Evolutionary conservation across 2,888 invertebrate species (phyloP), one percentile per base, ranked within the genome.

Genomic region (Hybos culiciformis): DNA sequence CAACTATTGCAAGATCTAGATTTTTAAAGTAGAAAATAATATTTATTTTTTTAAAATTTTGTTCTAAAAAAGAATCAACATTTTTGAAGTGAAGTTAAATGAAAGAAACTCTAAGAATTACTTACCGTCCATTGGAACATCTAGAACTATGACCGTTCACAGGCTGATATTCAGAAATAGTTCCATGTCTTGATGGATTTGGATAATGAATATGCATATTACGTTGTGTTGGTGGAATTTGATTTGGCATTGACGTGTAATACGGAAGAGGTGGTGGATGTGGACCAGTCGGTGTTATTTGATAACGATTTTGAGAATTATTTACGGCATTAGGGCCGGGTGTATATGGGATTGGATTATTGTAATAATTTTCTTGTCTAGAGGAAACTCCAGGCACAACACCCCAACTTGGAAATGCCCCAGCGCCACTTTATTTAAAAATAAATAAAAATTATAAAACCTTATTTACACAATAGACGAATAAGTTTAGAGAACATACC

Each of bases 391-490:
- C 47, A n/a, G n/a, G n/a, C 6, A 60, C 56, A 18, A 63, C 58
- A 33, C 65, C 64, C 67, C 66, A 66, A 31, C 65, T 63, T 2
- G 67, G 65, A 50, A 66, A 67, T 24, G 66, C 66, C 23, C 66
- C 66, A 3, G 66, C 65, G 33, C 57, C 57, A 49, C 67, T 66
- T 20, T 36, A 21, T 36, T 36, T n/a, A n/a, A n/a, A n/a, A n/a
- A n/a, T n/a, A n/a, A n/a, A n/a, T n/a, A n/a, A n/a, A n/a, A n/a
- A n/a, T n/a, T n/a, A n/a, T n/a, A n/a, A n/a, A n/a, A n/a, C n/a
- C n/a, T n/a, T n/a, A n/a, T n/a, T n/a, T n/a, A n/a, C n/a, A n/a
- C n/a, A n/a, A 31, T 7, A 11, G 23, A 29, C 31, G 2, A 20
- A 15, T 21, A 26, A 38, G 9, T 2, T 34, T 5, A n/a, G 21